Percentiles rank a stretch among this genome's conserved stretches.
Evolutionary conservation across 30 jellyfish, hydroid and myxozoan genomes (phyloP).

Genomic region (Chrysaora quinquecirrha): DNA sequence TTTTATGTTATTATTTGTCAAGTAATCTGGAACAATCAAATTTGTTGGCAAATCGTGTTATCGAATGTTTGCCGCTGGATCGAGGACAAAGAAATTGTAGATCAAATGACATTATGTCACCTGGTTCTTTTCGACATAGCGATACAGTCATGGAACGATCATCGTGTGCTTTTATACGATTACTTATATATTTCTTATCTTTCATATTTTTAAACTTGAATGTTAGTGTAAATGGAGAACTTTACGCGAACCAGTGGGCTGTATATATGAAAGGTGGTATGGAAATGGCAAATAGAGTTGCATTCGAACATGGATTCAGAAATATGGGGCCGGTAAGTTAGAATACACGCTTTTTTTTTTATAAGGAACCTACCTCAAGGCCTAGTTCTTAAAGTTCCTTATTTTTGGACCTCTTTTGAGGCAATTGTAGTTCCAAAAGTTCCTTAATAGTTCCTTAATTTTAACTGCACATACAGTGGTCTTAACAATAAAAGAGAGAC

Average conservation of each 20-base stretch:
- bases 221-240: slow-evolving; percentile 13
- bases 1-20: background rate
- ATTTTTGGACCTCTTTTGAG: too few species aligned
- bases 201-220: slow-evolving; percentile 1
- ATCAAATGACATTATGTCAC: background rate
- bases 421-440: too few species aligned
- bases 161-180: background rate
- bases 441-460: too few species aligned
- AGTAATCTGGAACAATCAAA: background rate
- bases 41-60: background rate
- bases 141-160: background rate
- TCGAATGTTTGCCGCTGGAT: background rate
- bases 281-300: slow-evolving; percentile 82
- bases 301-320: slow-evolving; percentile 90
- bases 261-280: slow-evolving; percentile 90
- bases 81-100: background rate
- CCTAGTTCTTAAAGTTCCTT: too few species aligned
- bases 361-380: too few species aligned
- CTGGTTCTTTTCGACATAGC: background rate
- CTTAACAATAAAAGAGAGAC: too few species aligned
- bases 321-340: slow-evolving; percentile 90
- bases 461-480: too few species aligned
- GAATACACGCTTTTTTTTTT: too few species aligned
- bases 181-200: too few species aligned
- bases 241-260: slow-evolving; percentile 94